These are phyloP conservation scores for Ophiodon elongatus DNA, from an alignment of 2,113 vertebrate genomes.

Conservation along the genomic window DNA sequence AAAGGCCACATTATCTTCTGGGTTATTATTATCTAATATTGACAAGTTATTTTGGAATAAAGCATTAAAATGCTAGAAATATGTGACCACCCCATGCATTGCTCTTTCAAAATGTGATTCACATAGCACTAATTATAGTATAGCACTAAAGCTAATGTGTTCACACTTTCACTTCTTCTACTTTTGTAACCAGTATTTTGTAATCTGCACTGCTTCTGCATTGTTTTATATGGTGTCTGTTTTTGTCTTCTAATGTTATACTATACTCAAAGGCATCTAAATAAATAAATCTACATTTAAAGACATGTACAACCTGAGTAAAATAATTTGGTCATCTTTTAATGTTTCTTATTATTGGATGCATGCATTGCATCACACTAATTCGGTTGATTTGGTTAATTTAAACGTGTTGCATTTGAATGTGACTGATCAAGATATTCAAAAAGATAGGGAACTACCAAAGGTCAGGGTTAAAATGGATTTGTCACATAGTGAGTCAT, in stretches of 20 bases:
- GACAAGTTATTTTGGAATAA: not conserved
- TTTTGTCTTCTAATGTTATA: not conserved
- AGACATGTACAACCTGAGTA: not conserved
- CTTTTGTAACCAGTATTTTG: not conserved
- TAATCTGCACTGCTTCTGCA: slow-evolving; percentile 1
- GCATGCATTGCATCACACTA: not conserved
- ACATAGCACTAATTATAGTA: no score
- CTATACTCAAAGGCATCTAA: not conserved
- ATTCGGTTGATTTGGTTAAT: not conserved
- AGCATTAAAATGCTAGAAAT: not conserved
- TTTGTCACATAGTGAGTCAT: not conserved
- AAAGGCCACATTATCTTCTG: not conserved
- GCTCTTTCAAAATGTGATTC: not conserved
- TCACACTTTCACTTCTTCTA: not conserved
- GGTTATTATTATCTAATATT: not conserved
- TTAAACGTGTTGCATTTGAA: not conserved
- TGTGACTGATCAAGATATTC: not conserved
- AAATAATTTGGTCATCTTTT: not conserved
- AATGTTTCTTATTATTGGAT: not conserved
- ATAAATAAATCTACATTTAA: no score
- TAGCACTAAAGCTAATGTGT: not conserved
- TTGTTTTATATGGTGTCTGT: not conserved
- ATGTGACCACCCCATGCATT: no score
- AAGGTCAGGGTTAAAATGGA: not conserved
- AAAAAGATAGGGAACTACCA: not conserved